phyloP scores from a whole-genome alignment of 2,888 invertebrate genomes.

The Rhamphomyia laevipes region DNA sequence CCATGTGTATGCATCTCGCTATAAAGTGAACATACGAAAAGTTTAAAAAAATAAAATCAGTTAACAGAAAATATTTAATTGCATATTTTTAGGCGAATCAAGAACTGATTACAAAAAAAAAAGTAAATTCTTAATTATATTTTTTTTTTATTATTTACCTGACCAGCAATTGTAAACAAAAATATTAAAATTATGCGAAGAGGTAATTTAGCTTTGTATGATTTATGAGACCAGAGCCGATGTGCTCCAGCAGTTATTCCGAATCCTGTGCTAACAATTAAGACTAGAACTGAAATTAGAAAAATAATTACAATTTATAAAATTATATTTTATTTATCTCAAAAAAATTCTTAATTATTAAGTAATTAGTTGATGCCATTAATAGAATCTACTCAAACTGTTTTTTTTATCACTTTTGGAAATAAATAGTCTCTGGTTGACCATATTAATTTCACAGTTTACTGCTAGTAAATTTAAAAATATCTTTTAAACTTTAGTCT shows the following conservation, averaged over 20 bases:
- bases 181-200: slow-evolving; percentile 54
- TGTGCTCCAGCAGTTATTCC: slow-evolving; percentile 76
- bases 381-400: too few relatives aligned
- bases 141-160: slow-evolving; percentile 43
- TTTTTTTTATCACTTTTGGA: not conserved
- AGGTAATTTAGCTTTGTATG: slow-evolving; percentile 62
- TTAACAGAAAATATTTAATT: not conserved
- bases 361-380: too few relatives aligned
- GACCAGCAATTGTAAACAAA: slow-evolving; percentile 68
- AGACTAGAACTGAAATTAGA: slow-evolving; percentile 41
- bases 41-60: not conserved
- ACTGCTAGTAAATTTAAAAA: not conserved
- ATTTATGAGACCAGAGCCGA: slow-evolving; percentile 68
- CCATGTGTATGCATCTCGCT: slow-evolving; percentile 79
- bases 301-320: slow-evolving; percentile 6
- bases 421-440: not conserved
- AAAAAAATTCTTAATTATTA: not conserved
- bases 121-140: not conserved
- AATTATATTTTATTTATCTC: not conserved
- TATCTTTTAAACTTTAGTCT: too few relatives aligned
- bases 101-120: not conserved
- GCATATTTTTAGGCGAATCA: not conserved
- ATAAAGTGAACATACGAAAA: slow-evolving; percentile 22
- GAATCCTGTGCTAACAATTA: slow-evolving; percentile 60
- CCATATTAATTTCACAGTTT: too few relatives aligned